Evolutionary conservation across 2,797 vertebrate species (phyloP).

Genomic region (Pseudomugil gertrudae): DNA sequence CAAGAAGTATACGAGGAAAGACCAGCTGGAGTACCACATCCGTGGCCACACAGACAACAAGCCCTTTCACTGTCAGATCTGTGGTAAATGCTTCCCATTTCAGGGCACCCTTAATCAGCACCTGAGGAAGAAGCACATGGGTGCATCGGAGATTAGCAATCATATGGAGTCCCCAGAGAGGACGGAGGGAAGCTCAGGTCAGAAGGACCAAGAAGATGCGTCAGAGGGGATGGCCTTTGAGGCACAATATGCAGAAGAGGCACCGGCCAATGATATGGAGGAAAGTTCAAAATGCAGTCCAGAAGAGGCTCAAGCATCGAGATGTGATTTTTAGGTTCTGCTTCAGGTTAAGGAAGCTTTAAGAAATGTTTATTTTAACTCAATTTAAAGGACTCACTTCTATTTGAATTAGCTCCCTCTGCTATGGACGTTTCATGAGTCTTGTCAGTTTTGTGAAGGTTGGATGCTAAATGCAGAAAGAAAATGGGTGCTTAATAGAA

Average conservation of each 20-base stretch:
- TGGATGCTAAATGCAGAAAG: conserved; percentile 64
- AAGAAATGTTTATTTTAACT: conserved; percentile 73
- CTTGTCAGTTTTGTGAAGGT: conserved; percentile 78
- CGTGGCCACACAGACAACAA: conserved; percentile 99
- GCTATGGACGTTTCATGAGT: conserved; percentile 68
- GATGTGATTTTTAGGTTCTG: conserved; percentile 81
- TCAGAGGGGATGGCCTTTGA: conserved; percentile 89
- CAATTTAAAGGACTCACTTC: conserved; percentile 64
- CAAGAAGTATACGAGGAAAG: conserved; percentile 99
- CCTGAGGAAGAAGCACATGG: conserved; percentile 98
- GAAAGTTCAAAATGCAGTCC: conserved; percentile 82
- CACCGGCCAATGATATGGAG: conserved; percentile 73
- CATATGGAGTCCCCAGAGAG: conserved; percentile 91
- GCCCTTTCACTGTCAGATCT: conserved; percentile 98
- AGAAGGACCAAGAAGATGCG: conserved; percentile 87
- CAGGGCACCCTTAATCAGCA: conserved; percentile 99
- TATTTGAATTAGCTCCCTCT: conserved; percentile 68
- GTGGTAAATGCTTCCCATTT: conserved; percentile 99
- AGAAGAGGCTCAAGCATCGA: conserved; percentile 79
- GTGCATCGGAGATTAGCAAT: conserved; percentile 85
- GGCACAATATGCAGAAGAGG: conserved; percentile 81
- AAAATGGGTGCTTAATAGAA: conserved; percentile 78
- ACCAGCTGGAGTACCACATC: conserved; percentile 99
- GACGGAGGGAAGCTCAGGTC: conserved; percentile 86
- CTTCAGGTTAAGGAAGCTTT: conserved; percentile 81